A percentile compares a stretch with the other conserved stretches of the same genome.
These are phyloP conservation scores for Karalla daura DNA, from an alignment of 2,797 vertebrate species.

Conservation along the genomic window DNA sequence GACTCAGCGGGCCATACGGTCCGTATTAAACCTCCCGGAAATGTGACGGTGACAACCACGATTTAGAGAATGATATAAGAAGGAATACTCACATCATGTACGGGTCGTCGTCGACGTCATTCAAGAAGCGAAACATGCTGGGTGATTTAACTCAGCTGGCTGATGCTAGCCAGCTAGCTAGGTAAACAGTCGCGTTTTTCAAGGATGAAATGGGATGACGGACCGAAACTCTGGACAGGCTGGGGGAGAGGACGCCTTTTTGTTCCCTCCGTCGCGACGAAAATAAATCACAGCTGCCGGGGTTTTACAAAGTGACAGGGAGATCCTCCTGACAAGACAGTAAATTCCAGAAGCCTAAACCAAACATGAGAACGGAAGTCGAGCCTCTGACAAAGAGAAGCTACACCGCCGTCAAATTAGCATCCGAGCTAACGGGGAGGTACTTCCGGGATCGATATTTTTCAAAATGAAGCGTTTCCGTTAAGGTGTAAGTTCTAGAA, in stretches of 20 bases:
- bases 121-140: constrained; percentile 87
- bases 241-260: constrained; percentile 13
- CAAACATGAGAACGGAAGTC: constrained; percentile 84
- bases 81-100: constrained; percentile 85
- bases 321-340: constrained; percentile 28
- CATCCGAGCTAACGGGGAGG: not conserved
- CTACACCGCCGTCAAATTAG: constrained; percentile 56
- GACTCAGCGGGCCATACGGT: not conserved
- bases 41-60: not conserved
- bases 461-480: constrained; percentile 63
- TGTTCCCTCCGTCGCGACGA: not conserved
- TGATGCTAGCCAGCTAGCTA: constrained; percentile 80
- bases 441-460: constrained; percentile 29
- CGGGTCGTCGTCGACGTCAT: constrained; percentile 87
- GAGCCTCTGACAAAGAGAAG: constrained; percentile 85
- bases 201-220: constrained; percentile 48
- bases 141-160: constrained; percentile 78
- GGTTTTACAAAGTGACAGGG: constrained; percentile 14
- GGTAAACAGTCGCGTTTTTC: constrained; percentile 71
- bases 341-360: constrained; percentile 77
- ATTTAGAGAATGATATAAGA: not conserved
- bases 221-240: constrained; percentile 22
- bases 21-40: not conserved
- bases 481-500: not conserved
- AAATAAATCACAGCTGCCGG: not conserved